Base-by-base conservation (phyloP, 1,140 invertebrate species). In the Macrobrachium rosenbergii region DNA sequence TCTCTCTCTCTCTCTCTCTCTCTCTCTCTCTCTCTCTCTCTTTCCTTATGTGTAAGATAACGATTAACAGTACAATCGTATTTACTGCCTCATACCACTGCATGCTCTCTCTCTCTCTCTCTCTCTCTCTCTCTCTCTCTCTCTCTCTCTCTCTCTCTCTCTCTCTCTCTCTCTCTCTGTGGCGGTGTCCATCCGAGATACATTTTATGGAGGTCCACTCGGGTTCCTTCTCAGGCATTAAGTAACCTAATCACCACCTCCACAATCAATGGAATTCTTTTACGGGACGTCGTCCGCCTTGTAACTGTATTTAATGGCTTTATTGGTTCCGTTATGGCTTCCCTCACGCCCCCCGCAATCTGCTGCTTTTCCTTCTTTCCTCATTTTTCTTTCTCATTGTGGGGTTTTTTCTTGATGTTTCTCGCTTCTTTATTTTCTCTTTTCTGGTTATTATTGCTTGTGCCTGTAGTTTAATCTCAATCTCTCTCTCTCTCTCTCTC, bases 81-180 rank as follows among this genome's bases (percentile, higher is more conserved):
- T 73, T 52, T 77, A 19, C 58, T 12, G 2, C 52, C 37, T 77
- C 45, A 43, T 16, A 45, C 19, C 14, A n/a, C 45, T 43, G 7
- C 17, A 7, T n/a, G 19, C 75, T 6, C 14, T 58, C 17, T 77
- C 28, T 77, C n/a, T 52, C 73, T 43, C 73, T 43, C 28, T 75
- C 19, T 75, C 28, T 75, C 72, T 67, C 63, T 67, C 63, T 67
- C 63, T 67, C 63, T 52, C 75, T 6, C 14, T 58, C 17, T 77
- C 28, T 77, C n/a, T 52, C 73, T 43, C 73, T 43, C 75, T 78
- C 72, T 75, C 72, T 75, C 76, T 78, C 76, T 78, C 75, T 78
- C 28, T 37, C 28, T 37, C 28, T 37, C 28, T 37, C 28, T 37
- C 28, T n/a, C 28, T 37, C 28, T 37, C 28, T 37, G 28, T 37